phyloP scores from a whole-genome alignment of 2,797 vertebrate genomes.

The Tragelaphus eurycerus region DNA sequence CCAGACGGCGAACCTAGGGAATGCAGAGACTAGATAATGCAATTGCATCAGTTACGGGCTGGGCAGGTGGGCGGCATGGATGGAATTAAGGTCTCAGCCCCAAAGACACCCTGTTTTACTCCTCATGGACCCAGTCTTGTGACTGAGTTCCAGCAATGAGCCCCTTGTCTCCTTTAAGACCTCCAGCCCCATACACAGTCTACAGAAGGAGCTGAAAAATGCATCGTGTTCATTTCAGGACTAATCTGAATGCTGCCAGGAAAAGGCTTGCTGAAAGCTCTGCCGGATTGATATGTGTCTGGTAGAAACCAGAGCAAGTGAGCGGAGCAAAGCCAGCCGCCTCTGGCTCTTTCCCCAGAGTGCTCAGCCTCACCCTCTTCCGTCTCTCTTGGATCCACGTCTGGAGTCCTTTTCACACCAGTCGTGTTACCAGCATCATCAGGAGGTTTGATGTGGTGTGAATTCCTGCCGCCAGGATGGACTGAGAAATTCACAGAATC shows the following conservation, averaged over 20 bases:
- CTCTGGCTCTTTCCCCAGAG: background rate
- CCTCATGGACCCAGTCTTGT: background rate
- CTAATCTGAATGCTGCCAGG: background rate
- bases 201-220: background rate
- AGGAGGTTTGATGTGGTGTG: background rate
- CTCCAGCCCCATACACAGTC: background rate
- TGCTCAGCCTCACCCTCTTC: background rate
- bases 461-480: background rate
- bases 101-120: background rate
- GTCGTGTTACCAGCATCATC: background rate
- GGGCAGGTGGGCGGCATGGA: background rate
- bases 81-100: background rate
- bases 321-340: background rate
- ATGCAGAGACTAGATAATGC: background rate
- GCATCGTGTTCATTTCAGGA: background rate
- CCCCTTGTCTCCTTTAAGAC: background rate
- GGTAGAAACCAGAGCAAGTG: background rate
- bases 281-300: background rate
- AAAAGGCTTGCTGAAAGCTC: background rate
- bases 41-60: rapidly evolving
- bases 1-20: background rate
- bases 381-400: background rate
- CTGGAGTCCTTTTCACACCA: background rate
- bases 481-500: background rate
- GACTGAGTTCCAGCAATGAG: background rate